Conservation (phyloP, 2,113 vertebrate species). For the Probosciger aterrimus region DNA sequence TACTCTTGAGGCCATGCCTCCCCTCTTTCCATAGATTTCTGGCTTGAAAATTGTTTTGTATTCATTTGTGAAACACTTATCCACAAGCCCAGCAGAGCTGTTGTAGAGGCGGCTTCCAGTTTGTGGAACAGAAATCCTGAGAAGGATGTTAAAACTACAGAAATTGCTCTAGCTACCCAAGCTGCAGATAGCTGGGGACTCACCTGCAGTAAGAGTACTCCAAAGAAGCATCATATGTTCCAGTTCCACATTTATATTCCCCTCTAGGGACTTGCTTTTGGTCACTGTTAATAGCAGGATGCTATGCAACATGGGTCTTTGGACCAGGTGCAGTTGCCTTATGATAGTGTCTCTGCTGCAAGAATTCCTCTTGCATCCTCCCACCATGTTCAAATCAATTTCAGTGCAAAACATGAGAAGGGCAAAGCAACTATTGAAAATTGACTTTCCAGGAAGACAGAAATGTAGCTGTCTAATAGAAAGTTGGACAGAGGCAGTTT, state of each 20-base stretch:
- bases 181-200: neutral
- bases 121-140: neutral
- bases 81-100: neutral
- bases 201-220: neutral
- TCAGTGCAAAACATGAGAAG: neutral
- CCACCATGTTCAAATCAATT: neutral
- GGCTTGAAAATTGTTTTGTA: neutral
- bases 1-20: neutral
- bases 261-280: neutral
- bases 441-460: neutral
- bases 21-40: neutral
- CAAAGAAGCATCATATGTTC: neutral
- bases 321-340: neutral
- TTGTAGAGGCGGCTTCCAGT: neutral
- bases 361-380: neutral
- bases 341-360: neutral
- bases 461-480: neutral
- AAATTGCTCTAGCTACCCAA: neutral
- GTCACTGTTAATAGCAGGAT: neutral
- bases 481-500: neutral
- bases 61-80: neutral
- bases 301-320: neutral
- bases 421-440: neutral
- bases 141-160: neutral
- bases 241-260: neutral